Evolutionary conservation across 2,113 vertebrate genomes (phyloP), one percentile per base, ranked within the genome.

Genomic region (Nanorana parkeri): DNA sequence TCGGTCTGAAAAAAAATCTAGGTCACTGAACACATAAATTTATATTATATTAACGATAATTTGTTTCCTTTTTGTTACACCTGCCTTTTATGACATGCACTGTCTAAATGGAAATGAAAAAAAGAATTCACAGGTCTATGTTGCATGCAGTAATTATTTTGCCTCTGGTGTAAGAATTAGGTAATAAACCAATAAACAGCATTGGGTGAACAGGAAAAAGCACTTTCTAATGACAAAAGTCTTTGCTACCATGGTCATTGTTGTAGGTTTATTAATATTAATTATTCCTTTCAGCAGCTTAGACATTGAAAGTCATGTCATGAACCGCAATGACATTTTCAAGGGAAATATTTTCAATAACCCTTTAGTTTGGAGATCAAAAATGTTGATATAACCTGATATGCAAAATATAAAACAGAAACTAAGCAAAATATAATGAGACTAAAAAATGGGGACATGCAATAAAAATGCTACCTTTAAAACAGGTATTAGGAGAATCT

Each of bases 101-200:
- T 16, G 51, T 6, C 5, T 71, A 54, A 54, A 54, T 47, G 51
- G 16, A 71, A 54, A 17, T 15, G 24, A 28, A 51, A 71, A n/a
- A 23, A 64, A 10, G 24, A 64, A 64, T 51, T 26, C n/a, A 26
- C 23, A 65, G 32, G 8, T 8, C 17, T 10, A 26, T 41, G 17
- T 52, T 77, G 32, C n/a, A 23, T 23, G n/a, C 15, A 41, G 69
- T 19, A 21, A 72, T 28, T 73, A 56, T 73, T 29, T 75, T 54
- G 47, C 21, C 4, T 32, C 3, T 1, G 29, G 28, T 32, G 19
- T 15, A 28, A 60, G 1, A 41, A 61, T 6, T 19, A 54, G n/a
- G 11, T 21, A 71, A 71, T 71, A 23, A 71, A 71, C 21, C 19
- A 74, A 52, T 52, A 47, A 36, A 77, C 5, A 26, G 17, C 10